These are phyloP conservation scores for Gnathonemus echidnorhynchus DNA, from an alignment of 2,113 vertebrate genomes.

Conservation along the genomic window DNA sequence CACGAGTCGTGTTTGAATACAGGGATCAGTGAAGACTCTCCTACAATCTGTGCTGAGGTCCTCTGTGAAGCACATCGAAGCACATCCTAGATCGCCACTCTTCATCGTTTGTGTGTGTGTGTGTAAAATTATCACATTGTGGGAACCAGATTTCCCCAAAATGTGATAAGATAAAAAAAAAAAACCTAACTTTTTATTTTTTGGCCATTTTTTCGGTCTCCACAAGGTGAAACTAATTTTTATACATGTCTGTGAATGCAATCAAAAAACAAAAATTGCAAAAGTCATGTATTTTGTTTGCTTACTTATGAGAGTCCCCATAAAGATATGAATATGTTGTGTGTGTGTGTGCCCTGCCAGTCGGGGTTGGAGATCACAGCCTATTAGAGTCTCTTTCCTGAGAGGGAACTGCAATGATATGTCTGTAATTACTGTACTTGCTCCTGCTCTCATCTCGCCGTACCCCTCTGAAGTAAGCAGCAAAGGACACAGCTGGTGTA, in stretches of 20 bases:
- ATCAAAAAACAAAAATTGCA: neutral
- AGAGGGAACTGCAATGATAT: conserved; percentile 27
- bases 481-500: neutral
- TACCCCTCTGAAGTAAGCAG: neutral
- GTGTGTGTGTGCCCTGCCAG: neutral
- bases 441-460: neutral
- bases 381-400: conserved; percentile 40
- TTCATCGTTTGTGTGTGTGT: neutral
- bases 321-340: neutral
- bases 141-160: neutral
- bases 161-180: neutral
- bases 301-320: neutral
- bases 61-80: neutral
- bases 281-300: neutral
- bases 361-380: conserved; percentile 30
- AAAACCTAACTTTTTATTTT: neutral
- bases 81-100: neutral
- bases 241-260: neutral
- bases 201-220: neutral
- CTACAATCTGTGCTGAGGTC: neutral
- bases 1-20: neutral
- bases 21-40: neutral
- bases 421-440: neutral
- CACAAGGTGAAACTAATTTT: neutral
- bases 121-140: neutral